Conservation (phyloP, 2,797 vertebrate species). For the Hirundo rustica region DNA sequence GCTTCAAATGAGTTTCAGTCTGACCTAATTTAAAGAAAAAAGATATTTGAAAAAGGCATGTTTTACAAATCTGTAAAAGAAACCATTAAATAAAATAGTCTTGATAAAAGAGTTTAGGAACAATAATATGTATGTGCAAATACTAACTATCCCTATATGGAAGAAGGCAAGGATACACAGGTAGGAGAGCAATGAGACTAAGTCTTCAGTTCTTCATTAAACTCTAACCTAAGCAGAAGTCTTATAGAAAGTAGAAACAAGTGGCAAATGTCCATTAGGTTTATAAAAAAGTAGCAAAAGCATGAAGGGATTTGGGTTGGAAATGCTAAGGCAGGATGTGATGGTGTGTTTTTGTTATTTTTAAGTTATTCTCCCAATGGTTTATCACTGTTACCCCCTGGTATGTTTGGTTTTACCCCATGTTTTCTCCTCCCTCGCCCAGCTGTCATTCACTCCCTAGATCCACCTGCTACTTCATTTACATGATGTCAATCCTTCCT, state of each 20-base stretch:
- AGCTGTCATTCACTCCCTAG: no score
- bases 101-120: background rate
- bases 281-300: background rate
- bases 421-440: no score
- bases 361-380: no score
- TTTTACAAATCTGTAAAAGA: background rate
- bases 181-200: background rate
- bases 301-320: background rate
- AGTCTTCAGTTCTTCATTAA: background rate
- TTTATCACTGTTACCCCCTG: no score
- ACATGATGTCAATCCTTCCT: no score
- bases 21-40: background rate
- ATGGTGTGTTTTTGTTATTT: no score
- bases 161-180: background rate
- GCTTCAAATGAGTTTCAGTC: background rate
- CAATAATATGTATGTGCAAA: background rate
- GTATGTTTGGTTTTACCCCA: no score
- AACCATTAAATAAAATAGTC: background rate
- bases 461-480: no score
- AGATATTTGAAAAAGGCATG: fast-evolving
- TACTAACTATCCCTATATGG: background rate
- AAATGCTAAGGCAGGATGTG: background rate
- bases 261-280: background rate
- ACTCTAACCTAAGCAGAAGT: background rate
- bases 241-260: background rate